Evolutionary conservation across 2,113 vertebrate genomes (phyloP).

Genomic region (Prietella phreatophila): DNA sequence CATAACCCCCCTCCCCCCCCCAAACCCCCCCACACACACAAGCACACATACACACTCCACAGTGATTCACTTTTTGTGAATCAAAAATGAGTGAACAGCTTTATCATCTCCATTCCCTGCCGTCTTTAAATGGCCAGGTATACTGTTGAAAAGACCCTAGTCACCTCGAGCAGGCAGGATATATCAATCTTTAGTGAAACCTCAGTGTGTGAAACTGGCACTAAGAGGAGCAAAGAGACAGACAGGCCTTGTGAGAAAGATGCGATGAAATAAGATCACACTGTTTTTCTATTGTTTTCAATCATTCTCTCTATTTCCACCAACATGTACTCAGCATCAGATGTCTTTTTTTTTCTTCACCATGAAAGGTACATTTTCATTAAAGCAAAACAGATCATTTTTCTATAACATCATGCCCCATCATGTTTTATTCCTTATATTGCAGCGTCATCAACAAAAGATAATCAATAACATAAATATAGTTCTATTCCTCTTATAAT

Average conservation of each 20-base stretch:
- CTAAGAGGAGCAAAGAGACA: constrained; percentile 23
- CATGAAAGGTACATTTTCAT: not conserved
- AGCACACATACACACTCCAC: not conserved
- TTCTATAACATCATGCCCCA: not conserved
- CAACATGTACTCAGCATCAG: not conserved
- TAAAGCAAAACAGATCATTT: not conserved
- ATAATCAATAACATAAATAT: not conserved
- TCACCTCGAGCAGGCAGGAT: constrained; percentile 1
- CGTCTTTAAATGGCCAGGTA: constrained; percentile 35
- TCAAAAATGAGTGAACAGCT: constrained; percentile 31
- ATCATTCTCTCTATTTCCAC: constrained; percentile 16
- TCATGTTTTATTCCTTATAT: not conserved
- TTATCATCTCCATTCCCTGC: constrained; percentile 26
- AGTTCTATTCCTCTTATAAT: no score
- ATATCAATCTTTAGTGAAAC: constrained; percentile 41
- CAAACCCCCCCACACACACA: not conserved
- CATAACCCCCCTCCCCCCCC: constrained; percentile 5
- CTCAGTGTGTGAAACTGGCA: not conserved
- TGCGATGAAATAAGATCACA: constrained; percentile 23
- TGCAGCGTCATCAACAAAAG: not conserved
- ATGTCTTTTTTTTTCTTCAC: not conserved
- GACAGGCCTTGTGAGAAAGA: constrained; percentile 40
- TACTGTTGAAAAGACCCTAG: constrained; percentile 9
- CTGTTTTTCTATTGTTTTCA: not conserved
- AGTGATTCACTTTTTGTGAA: constrained; percentile 43